Conservation (phyloP, 2,797 vertebrate species). For the Choloepus didactylus region DNA sequence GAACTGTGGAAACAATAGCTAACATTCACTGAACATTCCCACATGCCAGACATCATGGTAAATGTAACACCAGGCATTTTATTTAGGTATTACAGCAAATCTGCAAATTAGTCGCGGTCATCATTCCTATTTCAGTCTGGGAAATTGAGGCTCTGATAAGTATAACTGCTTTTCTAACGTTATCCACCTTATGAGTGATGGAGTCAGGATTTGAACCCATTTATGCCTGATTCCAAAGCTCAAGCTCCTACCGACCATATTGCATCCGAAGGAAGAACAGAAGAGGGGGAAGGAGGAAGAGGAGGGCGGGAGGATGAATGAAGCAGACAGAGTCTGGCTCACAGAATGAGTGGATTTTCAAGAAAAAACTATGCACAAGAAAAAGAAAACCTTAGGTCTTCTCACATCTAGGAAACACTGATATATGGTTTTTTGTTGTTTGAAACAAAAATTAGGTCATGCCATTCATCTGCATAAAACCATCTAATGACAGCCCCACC, state of each 20-base stretch:
- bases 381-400: background rate
- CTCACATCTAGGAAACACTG: background rate
- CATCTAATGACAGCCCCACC: background rate
- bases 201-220: background rate
- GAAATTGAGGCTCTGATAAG: background rate
- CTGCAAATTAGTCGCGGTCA: background rate
- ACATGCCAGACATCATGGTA: rapidly evolving
- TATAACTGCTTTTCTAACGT: background rate
- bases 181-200: background rate
- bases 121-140: background rate
- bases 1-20: background rate
- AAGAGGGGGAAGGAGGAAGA: background rate
- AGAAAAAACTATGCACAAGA: background rate
- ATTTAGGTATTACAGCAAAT: background rate
- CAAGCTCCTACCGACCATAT: background rate
- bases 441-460: background rate
- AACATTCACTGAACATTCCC: background rate
- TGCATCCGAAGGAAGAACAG: background rate
- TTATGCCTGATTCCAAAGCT: background rate
- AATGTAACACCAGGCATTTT: background rate
- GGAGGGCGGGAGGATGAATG: background rate
- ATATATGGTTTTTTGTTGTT: background rate
- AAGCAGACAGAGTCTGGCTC: background rate
- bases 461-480: background rate
- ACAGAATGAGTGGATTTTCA: background rate